Base-by-base conservation (phyloP, 2,888 invertebrate species). In the Orthosia gothica region DNA sequence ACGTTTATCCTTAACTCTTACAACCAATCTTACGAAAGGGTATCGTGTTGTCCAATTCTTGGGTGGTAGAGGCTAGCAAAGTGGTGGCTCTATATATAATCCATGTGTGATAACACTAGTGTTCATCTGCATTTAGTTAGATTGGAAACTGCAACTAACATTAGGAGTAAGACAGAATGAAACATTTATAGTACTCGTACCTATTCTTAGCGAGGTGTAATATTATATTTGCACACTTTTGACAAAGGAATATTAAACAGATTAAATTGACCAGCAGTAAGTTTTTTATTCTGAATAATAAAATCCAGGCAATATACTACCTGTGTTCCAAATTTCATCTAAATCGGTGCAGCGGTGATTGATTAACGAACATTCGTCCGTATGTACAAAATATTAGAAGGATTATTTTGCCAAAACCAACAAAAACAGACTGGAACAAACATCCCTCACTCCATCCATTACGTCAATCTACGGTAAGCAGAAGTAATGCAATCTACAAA, bases 401-500 rank as follows among this genome's bases (percentile, higher is more conserved):
- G 3, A 62, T 49, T 47, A 62, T 47, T 47, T 47, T 16, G 32
- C 32, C 18, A 58, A 68, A 76, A 26, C 59, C 47, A 66, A 63
- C 23, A 70, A 78, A 74, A 66, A 79, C 57, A 66, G 5, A 40
- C 23, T 32, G 40, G 32, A 49, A 16, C 54, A 52, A 58, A 71
- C 61, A 61, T 71, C 32, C 13, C 54, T 58, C 62, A 75, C 68
- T 61, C 75, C 59, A 75, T 79, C 26, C 63, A 79, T 66, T 73
- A 75, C 70, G 54, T 58, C 81, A 81, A 74, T 76, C 68, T 18
- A 49, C 69, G 71, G 74, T 79, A 83, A 86, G 79, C 77, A 81
- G 79, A 74, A 76, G 72, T 81, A 86, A 86, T 86, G 83, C 86
- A 79, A 86, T 86, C 50, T 52, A 68, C 62, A 79, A 77, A 86